Conservation (phyloP, 2,797 vertebrate genomes). For the Anolis apletophallus region DNA sequence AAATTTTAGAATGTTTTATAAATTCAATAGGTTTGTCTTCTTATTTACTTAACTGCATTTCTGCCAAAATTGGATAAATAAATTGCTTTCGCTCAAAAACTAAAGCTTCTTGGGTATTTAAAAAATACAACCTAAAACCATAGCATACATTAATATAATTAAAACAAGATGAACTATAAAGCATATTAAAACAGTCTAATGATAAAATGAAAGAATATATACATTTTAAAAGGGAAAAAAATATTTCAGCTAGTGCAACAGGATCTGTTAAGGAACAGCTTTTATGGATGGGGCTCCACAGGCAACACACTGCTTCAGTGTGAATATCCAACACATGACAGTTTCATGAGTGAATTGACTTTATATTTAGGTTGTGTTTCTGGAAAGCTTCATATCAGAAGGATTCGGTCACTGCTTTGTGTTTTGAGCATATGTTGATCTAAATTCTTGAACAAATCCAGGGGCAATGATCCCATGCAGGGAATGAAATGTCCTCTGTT, state of each 20-base stretch:
- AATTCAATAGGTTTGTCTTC: not conserved
- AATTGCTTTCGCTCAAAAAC: not conserved
- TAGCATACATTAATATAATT: not conserved
- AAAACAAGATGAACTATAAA: not conserved
- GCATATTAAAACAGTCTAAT: not conserved
- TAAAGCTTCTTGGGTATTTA: not conserved
- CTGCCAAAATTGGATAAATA: too few species aligned
- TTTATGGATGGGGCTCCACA: too few species aligned
- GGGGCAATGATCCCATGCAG: not conserved
- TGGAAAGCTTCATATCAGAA: not conserved
- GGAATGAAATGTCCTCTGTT: not conserved
- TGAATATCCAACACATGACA: not conserved
- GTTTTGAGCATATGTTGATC: not conserved
- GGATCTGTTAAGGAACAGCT: not conserved
- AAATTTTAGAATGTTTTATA: not conserved
- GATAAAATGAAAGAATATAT: not conserved
- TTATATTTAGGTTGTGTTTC: not conserved
- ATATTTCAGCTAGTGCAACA: not conserved
- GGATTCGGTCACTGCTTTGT: not conserved
- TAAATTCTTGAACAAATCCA: not conserved
- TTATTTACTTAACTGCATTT: not conserved
- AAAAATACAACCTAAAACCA: not conserved
- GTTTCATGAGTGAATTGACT: not conserved
- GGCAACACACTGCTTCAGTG: not conserved
- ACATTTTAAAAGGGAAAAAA: not conserved